These are phyloP conservation scores for Stenichneumon culpator DNA, from an alignment of 2,888 invertebrate genomes.

Conservation along the genomic window DNA sequence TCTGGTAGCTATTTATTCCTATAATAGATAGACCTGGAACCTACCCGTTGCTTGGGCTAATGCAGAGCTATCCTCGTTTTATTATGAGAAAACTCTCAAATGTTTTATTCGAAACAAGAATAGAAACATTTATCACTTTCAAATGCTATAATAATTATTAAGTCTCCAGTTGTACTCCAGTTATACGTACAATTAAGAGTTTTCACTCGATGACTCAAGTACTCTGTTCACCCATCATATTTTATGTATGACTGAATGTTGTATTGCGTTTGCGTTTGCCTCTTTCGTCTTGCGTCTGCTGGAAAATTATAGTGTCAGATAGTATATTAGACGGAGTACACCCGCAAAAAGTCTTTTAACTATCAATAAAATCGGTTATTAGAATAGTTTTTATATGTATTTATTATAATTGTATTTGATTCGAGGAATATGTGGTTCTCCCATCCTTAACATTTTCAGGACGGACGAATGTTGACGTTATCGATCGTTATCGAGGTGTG, in stretches of 20 bases:
- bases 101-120: slow-evolving; percentile 57
- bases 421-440: too few species aligned
- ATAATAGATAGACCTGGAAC: slow-evolving; percentile 49
- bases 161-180: background rate
- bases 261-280: too few species aligned
- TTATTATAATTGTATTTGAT: too few species aligned
- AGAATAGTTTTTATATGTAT: too few species aligned
- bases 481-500: slow-evolving; percentile 58
- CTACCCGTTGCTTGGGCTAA: slow-evolving; percentile 34
- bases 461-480: slow-evolving; percentile 41
- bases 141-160: slow-evolving; percentile 37
- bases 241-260: background rate
- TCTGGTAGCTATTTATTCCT: slow-evolving; percentile 57
- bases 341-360: too few species aligned
- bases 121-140: slow-evolving; percentile 60
- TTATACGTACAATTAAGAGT: background rate
- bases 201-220: background rate
- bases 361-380: too few species aligned
- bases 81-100: slow-evolving; percentile 51
- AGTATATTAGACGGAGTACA: too few species aligned
- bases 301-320: too few species aligned
- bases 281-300: too few species aligned
- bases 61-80: slow-evolving; percentile 50
- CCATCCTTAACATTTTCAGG: slow-evolving; percentile 50
- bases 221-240: background rate